Percentiles rank a stretch among this genome's conserved stretches.
Conservation (phyloP, 2,113 vertebrate species). For the Apteryx mantelli region DNA sequence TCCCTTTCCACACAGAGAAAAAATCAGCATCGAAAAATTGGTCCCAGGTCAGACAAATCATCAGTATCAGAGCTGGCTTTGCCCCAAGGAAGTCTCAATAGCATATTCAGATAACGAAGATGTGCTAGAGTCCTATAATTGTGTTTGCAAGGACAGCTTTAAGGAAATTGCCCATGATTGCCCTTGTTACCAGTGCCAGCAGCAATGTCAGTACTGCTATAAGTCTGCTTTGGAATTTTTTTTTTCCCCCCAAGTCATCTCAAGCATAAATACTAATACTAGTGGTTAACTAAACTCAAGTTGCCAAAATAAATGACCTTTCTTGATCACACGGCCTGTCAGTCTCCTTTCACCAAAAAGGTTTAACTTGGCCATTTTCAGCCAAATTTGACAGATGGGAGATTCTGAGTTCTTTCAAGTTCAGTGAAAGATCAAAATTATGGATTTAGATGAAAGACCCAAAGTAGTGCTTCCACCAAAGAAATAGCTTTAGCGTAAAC, state of each 20-base stretch:
- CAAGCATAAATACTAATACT: neutral
- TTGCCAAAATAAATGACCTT: neutral
- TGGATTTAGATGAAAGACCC: neutral
- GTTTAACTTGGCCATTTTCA: neutral
- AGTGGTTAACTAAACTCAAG: neutral
- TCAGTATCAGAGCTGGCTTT: neutral
- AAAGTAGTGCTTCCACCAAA: neutral
- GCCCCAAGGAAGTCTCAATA: neutral
- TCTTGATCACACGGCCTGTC: neutral
- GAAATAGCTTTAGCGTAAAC: neutral
- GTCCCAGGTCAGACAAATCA: neutral
- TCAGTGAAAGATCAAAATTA: neutral
- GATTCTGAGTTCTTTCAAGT: neutral
- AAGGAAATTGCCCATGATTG: neutral
- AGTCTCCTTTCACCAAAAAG: neutral
- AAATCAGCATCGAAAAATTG: neutral
- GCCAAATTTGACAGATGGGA: neutral
- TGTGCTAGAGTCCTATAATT: neutral
- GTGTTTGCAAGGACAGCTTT: neutral
- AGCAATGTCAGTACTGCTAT: neutral
- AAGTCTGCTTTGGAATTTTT: neutral
- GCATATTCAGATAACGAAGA: neutral
- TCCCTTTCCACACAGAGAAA: neutral
- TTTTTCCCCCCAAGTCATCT: neutral
- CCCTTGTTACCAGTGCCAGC: neutral